Conservation (phyloP, 2,888 invertebrate species). For the Leistus spinibarbis region DNA sequence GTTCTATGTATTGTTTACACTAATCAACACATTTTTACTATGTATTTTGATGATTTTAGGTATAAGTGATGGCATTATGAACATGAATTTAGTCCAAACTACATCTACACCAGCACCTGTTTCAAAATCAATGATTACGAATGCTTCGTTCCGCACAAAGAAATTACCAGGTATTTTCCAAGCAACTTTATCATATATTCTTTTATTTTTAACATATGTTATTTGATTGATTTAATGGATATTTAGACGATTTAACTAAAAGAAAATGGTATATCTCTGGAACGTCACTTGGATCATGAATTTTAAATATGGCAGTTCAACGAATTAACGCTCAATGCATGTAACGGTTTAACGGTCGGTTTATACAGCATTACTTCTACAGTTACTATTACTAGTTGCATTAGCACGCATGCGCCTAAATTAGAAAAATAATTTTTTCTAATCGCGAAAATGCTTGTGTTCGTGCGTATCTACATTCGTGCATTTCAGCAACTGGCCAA, state of each 20-base stretch:
- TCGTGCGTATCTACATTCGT: too few relatives aligned
- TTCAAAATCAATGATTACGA: constrained; percentile 95
- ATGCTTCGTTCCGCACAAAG: constrained; percentile 96
- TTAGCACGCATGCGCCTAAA: too few relatives aligned
- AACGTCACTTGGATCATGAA: neutral
- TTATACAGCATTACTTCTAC: too few relatives aligned
- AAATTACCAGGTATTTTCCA: constrained; percentile 81
- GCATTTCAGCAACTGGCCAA: too few relatives aligned
- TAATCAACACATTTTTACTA: neutral
- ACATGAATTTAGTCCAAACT: constrained; percentile 78
- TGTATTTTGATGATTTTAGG: constrained; percentile 12
- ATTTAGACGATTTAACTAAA: neutral
- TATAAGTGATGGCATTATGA: constrained; percentile 80
- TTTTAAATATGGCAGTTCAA: neutral
- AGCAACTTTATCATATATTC: neutral
- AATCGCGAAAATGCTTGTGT: too few relatives aligned
- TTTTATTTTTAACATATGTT: neutral
- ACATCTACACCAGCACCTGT: constrained; percentile 76
- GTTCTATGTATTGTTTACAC: neutral
- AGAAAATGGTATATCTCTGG: neutral
- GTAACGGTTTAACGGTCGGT: neutral
- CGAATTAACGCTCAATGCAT: neutral
- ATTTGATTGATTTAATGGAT: neutral
- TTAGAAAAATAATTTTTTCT: too few relatives aligned
- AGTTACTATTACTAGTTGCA: too few relatives aligned